Evolutionary conservation across 1,140 invertebrate species (phyloP), one percentile per base, ranked within the genome.

Genomic region (Mycetomoellerius zeteki): DNA sequence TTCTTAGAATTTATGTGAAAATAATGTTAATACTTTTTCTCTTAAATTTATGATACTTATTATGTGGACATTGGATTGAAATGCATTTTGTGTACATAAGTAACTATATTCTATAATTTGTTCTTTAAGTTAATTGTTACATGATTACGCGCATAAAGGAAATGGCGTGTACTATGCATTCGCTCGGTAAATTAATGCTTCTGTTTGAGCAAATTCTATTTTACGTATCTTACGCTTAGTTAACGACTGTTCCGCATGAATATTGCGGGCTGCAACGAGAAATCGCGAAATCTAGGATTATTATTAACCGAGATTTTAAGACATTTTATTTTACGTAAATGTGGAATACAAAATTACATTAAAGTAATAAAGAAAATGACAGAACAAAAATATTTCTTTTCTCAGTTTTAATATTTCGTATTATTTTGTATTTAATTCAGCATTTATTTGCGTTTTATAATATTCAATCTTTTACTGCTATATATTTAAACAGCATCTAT

Each of bases 201-300:
- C 27, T 67, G 47, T 80, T 65, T n/a, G 24, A 50, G 81, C 8
- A 58, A 69, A 85, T 87, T 87, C n/a, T 27, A 85, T 76, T 85
- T 52, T 30, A 60, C 19, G 27, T 50, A n/a, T 52, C 14, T 52
- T 50, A 24, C 16, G n/a, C 47, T 30, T 24, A 24, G 21, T 87
- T 71, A 85, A 84, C 6, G n/a, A 12, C 0, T 12, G 73, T 76
- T 56, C 8, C 50, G 24, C 33, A 30, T 47, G 24, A 85, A 37
- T 62, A 37, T 50, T 75, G 54, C 21, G 19, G n/a, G 21, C 33
- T 37, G 56, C 47, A 62, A 71, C n/a, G 8, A 50, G 21, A 73
- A 19, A 0, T 24, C 12, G 16, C 30, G 4, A 78, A 71, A 67
- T 64, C 6, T 14, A 24, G n/a, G 43, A 87, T 87, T 76, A 86